Evolutionary conservation across 2,797 vertebrate species (phyloP).

Genomic region (Lepidocolaptes lacrymiger): DNA sequence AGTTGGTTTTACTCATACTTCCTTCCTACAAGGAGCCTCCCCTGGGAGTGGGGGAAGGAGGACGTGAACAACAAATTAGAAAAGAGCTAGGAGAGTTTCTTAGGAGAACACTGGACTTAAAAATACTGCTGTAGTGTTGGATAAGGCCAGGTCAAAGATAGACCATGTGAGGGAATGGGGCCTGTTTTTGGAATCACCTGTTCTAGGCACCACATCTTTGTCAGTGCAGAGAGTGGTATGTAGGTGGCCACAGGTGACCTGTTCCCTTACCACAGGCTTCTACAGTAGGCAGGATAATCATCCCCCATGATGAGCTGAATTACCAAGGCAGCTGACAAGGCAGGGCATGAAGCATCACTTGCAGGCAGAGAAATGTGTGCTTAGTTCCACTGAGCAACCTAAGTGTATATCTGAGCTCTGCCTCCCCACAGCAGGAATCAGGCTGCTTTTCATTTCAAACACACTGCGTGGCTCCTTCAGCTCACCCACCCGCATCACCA

Average conservation of each 20-base stretch:
- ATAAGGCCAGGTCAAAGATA: not conserved
- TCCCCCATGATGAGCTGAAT: not conserved
- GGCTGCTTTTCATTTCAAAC: not conserved
- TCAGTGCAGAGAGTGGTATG: not conserved
- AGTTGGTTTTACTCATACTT: not conserved
- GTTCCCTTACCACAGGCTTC: not conserved
- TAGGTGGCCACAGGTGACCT: not conserved
- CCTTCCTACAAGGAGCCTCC: not conserved
- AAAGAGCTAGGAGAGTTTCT: not conserved
- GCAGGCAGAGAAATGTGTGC: not conserved
- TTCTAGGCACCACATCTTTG: not conserved
- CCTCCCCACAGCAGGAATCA: not conserved
- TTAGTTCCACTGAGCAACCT: not conserved
- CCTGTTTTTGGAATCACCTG: not conserved
- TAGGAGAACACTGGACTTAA: fast-evolving
- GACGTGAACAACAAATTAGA: not conserved
- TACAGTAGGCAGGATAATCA: not conserved
- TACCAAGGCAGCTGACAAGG: not conserved
- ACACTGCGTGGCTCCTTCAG: not conserved
- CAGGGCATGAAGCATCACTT: not conserved
- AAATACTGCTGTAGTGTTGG: not conserved
- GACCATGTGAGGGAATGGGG: fast-evolving
- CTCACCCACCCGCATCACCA: not conserved
- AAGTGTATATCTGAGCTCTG: not conserved
- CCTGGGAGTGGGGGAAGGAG: not conserved